Evolutionary conservation across 2,888 invertebrate species (phyloP).

Genomic region (Parnassius orleans): DNA sequence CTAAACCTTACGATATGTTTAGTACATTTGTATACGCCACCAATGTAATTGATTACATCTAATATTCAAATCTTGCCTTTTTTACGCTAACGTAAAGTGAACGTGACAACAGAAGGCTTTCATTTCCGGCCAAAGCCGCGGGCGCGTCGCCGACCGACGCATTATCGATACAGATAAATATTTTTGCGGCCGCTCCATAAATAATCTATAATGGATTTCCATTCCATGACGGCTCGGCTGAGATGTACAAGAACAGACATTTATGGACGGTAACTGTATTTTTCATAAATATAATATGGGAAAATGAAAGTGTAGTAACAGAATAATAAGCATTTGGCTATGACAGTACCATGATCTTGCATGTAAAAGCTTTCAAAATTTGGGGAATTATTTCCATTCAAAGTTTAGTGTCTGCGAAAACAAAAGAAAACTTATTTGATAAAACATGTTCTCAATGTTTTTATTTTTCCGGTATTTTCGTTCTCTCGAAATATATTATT

Average conservation of each 20-base stretch:
- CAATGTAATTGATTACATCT: conserved; percentile 13
- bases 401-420: too few relatives aligned
- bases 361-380: too few relatives aligned
- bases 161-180: conserved; percentile 77
- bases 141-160: conserved; percentile 44
- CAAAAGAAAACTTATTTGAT: too few relatives aligned
- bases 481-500: too few relatives aligned
- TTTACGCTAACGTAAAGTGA: conserved; percentile 13
- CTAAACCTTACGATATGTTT: background rate
- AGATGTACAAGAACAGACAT: conserved; percentile 6
- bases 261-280: background rate
- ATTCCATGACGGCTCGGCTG: conserved; percentile 43
- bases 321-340: too few relatives aligned
- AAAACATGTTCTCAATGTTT: too few relatives aligned
- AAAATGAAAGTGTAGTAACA: too few relatives aligned
- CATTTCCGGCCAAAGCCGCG: conserved; percentile 55
- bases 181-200: conserved; percentile 74
- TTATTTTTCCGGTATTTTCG: too few relatives aligned
- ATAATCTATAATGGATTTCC: conserved; percentile 76
- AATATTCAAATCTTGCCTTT: conserved; percentile 22
- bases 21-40: too few relatives aligned
- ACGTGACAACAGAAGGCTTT: conserved; percentile 36
- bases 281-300: too few relatives aligned
- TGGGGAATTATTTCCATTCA: too few relatives aligned
- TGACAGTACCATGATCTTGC: too few relatives aligned